Evolutionary conservation across 2,888 invertebrate species (phyloP).

Genomic region (Altica lythri): DNA sequence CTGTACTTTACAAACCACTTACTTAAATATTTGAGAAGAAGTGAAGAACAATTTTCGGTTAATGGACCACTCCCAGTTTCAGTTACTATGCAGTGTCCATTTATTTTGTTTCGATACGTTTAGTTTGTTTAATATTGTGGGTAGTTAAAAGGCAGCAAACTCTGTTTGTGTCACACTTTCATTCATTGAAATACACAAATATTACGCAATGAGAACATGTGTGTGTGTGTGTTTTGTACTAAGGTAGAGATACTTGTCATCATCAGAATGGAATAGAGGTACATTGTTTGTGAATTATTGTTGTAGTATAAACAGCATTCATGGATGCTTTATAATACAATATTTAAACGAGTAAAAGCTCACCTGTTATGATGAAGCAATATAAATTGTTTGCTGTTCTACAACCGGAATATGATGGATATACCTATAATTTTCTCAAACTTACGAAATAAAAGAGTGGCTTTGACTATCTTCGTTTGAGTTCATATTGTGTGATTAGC

Average conservation of each 20-base stretch:
- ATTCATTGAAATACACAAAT: constrained; percentile 23
- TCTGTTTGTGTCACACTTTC: constrained; percentile 24
- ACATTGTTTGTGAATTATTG: too few relatives aligned
- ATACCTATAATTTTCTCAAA: too few relatives aligned
- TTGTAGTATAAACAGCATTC: too few relatives aligned
- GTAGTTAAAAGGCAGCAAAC: constrained; percentile 3
- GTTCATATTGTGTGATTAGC: too few relatives aligned
- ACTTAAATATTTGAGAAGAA: neutral
- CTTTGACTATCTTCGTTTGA: too few relatives aligned
- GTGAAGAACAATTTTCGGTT: neutral
- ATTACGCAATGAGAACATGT: constrained; percentile 26
- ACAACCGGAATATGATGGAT: too few relatives aligned
- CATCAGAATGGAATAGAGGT: constrained; percentile 3
- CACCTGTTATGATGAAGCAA: too few relatives aligned
- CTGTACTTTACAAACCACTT: neutral
- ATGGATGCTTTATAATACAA: too few relatives aligned
- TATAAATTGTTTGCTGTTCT: too few relatives aligned
- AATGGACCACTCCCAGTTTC: constrained; percentile 7
- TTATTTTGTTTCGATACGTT: constrained; percentile 2
- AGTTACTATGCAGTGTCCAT: constrained; percentile 4
- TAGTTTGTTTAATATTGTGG: constrained; percentile 4
- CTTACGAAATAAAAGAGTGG: too few relatives aligned
- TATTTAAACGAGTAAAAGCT: too few relatives aligned
- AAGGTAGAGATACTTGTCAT: neutral
- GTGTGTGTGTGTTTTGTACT: constrained; percentile 4